Evolutionary conservation across 2,113 vertebrate genomes (phyloP).

Genomic region (Petrocephalus microphthalmus): DNA sequence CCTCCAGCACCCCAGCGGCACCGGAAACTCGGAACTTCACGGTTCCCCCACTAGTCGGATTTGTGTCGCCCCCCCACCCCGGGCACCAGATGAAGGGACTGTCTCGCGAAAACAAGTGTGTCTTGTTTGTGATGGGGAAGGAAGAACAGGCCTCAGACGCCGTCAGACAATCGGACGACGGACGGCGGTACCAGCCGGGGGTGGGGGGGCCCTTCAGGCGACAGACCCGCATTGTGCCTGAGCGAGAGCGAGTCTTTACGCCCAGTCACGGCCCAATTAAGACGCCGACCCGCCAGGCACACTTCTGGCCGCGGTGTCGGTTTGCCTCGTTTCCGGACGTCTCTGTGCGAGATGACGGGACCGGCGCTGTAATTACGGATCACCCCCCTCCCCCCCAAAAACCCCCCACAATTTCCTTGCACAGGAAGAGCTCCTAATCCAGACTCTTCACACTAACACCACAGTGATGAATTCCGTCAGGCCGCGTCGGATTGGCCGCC

Average conservation of each 20-base stretch:
- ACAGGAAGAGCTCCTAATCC: not conserved
- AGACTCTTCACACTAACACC: not conserved
- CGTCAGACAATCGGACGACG: constrained; percentile 17
- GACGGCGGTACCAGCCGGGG: constrained; percentile 7
- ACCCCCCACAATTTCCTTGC: not conserved
- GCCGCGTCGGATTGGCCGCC: not conserved
- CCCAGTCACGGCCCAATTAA: not conserved
- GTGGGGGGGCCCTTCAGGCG: not conserved
- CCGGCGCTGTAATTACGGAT: not conserved
- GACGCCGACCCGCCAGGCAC: not conserved
- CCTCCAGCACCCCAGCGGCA: not conserved
- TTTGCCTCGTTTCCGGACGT: not conserved
- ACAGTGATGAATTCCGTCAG: constrained; percentile 2
- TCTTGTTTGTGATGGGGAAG: constrained; percentile 11
- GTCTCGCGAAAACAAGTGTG: not conserved
- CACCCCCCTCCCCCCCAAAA: not conserved
- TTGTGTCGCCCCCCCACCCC: constrained; percentile 15
- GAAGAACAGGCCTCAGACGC: constrained; percentile 16
- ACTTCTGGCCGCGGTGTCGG: not conserved
- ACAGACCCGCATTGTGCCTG: constrained; percentile 1
- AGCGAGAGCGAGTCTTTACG: not conserved
- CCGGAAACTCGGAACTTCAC: not conserved
- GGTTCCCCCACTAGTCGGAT: not conserved
- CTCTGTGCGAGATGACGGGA: not conserved
- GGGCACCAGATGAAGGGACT: constrained; percentile 23